Percentiles rank a stretch among this genome's conserved stretches.
Evolutionary conservation across 53 echinoderm and acorn worm genomes (phyloP).

Genomic region (Echinometra lucunter): DNA sequence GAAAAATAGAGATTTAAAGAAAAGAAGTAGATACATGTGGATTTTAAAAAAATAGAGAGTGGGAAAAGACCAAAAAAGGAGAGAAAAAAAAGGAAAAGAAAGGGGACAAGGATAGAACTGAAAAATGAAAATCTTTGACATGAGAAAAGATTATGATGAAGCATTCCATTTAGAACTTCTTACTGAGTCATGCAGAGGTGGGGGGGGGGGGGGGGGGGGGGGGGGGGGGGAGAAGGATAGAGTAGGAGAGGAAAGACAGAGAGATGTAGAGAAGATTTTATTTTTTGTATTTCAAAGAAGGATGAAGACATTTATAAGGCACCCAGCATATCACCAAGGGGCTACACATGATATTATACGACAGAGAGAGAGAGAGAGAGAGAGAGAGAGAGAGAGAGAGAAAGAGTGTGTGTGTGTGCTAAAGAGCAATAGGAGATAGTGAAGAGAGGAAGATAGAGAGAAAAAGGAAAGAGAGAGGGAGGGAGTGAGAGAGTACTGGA

Average conservation of each 20-base stretch:
- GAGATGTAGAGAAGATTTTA: background rate
- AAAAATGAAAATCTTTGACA: background rate
- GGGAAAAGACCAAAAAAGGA: too few relatives aligned
- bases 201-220: background rate
- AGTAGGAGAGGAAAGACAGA: background rate
- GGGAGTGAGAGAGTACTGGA: background rate
- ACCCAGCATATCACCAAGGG: background rate
- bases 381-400: background rate
- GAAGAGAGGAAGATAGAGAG: too few relatives aligned
- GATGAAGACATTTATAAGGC: background rate
- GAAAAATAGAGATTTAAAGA: too few relatives aligned
- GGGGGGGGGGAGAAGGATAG: background rate
- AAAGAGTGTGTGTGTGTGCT: background rate
- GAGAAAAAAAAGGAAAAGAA: background rate
- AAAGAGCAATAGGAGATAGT: too few relatives aligned
- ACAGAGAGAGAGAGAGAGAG: background rate
- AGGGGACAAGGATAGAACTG: background rate
- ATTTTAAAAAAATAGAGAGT: too few relatives aligned
- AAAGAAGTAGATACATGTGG: too few relatives aligned
- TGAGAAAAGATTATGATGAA: background rate
- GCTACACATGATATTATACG: too few relatives aligned
- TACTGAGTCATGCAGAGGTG: too few relatives aligned
- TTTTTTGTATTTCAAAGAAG: background rate
- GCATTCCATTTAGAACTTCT: too few relatives aligned
- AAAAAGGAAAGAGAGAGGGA: background rate